Conservation (phyloP, 2,113 vertebrate species). For the Sarotherodon lohbergeri region DNA sequence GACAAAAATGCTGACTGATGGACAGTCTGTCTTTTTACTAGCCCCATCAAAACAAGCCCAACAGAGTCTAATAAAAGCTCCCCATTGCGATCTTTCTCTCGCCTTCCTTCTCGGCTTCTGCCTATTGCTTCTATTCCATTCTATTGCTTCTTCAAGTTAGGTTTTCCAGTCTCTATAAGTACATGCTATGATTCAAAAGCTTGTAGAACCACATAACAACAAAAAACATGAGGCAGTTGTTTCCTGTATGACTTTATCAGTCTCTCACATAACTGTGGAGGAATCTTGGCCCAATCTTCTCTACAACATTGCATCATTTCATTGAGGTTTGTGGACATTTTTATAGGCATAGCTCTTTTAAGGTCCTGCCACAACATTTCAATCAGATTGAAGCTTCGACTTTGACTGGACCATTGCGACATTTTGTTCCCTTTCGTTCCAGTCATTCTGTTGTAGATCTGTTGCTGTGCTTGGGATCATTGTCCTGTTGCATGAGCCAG, state of each 20-base stretch:
- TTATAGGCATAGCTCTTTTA: background rate
- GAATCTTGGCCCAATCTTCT: background rate
- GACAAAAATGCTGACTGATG: background rate
- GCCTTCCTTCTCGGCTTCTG: background rate
- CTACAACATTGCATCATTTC: background rate
- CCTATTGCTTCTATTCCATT: background rate
- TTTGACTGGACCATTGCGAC: background rate
- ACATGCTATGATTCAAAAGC: background rate
- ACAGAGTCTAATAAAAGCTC: conserved; percentile 16
- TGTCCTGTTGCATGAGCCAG: background rate
- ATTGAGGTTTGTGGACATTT: background rate
- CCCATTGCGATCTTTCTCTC: background rate
- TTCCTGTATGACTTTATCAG: background rate
- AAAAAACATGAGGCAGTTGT: background rate
- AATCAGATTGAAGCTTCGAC: background rate
- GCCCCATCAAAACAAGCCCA: conserved; percentile 10
- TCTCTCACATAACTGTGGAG: background rate
- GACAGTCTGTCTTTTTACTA: background rate
- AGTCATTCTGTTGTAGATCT: background rate
- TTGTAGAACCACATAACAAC: background rate
- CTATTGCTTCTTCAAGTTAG: background rate
- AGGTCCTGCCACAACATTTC: background rate
- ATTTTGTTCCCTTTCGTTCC: background rate
- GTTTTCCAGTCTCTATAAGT: background rate
- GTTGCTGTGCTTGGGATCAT: background rate